Base-by-base conservation (phyloP, 2,888 invertebrate species). In the Rhogogaster chlorosoma region DNA sequence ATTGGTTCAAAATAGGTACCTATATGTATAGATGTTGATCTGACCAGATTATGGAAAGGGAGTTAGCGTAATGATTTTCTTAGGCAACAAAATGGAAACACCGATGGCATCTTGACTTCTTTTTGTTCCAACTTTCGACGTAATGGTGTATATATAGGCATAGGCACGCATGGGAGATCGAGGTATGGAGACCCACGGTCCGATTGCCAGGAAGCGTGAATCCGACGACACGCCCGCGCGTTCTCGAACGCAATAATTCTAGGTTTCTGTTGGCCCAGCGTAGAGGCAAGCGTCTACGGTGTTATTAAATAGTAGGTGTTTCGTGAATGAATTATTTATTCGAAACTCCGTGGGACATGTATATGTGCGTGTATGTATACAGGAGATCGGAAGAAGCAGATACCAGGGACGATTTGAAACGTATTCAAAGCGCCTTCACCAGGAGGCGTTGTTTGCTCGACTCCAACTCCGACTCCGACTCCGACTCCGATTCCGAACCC, bases 261-360 rank as follows among this genome's bases (percentile, higher is more conserved):
- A 83, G 83, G 83, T 70, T 67, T 83, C 67, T 32, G 83, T 83
- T 83, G 83, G 83, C 70, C 77, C 83, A n/a, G 29, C 45, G 42
- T 26, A 42, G 64, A 18, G 38, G 29, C 29, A 10, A 22, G n/a
- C 9, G 32, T 7, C 10, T 78, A 57, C 45, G 57, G 83, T 83
- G 83, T 83, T 83, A 83, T 83, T 83, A 83, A 83, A 83, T 83
- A 83, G 83, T 83, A 83, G 83, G 83, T 83, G 83, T 83, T 83
- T 83, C 83, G 83, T 83, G 67, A 49, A 83, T 83, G 83, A 83
- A 83, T 83, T 83, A 83, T 83, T 83, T 83, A 83, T 83, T 36
- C 67, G 57, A 80, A 83, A 67, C 83, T 26, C 22, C 9, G 64
- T 22, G 26, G 42, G 6, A 22, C 29, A 29, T 6, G 2, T 15